A percentile compares a stretch with the other conserved stretches of the same genome.
phyloP scores from a whole-genome alignment of 2,888 invertebrate species.

The Mythimna pallens region DNA sequence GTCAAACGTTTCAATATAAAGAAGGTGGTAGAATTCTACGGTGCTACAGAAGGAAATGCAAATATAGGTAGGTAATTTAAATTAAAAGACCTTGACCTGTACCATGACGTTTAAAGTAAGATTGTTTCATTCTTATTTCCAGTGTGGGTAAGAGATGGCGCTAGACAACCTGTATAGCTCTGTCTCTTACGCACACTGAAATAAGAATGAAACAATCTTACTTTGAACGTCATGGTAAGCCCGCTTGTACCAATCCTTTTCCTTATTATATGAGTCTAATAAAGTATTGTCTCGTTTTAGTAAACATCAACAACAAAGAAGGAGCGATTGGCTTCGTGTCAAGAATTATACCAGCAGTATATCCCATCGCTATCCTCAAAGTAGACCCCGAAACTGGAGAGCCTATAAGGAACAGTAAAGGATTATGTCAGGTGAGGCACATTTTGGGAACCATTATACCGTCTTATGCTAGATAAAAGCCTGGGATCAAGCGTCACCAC shows the following conservation, averaged over 20 bases:
- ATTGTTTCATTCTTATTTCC: too few species aligned
- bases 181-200: too few species aligned
- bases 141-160: too few species aligned
- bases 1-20: slow-evolving; percentile 96
- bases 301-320: slow-evolving; percentile 97
- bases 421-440: slow-evolving; percentile 93
- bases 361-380: slow-evolving; percentile 98
- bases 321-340: slow-evolving; percentile 99
- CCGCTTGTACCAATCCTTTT: not conserved
- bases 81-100: too few species aligned
- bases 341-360: slow-evolving; percentile 96
- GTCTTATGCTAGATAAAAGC: too few species aligned
- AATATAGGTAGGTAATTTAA: slow-evolving; percentile 93
- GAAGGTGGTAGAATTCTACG: slow-evolving; percentile 98
- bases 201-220: too few species aligned
- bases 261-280: not conserved
- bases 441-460: not conserved
- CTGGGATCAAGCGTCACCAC: too few species aligned
- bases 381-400: slow-evolving; percentile 97
- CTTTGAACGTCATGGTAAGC: too few species aligned
- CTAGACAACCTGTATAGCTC: too few species aligned
- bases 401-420: slow-evolving; percentile 96
- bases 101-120: too few species aligned
- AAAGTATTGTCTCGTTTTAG: slow-evolving; percentile 88
- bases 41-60: slow-evolving; percentile 99